A percentile compares a stretch with the other conserved stretches of the same genome.
These are phyloP conservation scores for Drosophila kohkoa DNA, from an alignment of 1,140 invertebrate genomes.

Conservation along the genomic window DNA sequence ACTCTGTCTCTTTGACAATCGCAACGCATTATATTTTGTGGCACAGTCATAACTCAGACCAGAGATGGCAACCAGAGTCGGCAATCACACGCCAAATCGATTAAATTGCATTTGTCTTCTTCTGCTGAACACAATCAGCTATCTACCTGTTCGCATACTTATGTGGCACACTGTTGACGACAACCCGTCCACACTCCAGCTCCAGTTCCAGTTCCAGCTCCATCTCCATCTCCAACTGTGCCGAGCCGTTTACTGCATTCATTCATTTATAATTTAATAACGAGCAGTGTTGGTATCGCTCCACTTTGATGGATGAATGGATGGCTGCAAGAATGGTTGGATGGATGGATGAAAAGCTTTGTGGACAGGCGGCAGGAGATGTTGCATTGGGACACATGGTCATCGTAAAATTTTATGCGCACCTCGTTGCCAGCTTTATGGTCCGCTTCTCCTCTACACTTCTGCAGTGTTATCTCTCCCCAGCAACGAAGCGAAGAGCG, in stretches of 20 bases:
- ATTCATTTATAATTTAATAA: constrained; percentile 85
- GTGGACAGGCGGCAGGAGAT: not conserved
- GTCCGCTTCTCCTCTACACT: constrained; percentile 52
- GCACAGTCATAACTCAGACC: constrained; percentile 70
- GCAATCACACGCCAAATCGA: constrained; percentile 40
- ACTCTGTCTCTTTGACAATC: constrained; percentile 50
- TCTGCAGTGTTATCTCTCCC: constrained; percentile 34
- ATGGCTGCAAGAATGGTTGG: constrained; percentile 4
- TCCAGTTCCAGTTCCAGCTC: constrained; percentile 10
- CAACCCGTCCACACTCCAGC: constrained; percentile 46
- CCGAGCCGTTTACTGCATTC: constrained; percentile 77
- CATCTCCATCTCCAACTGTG: constrained; percentile 34
- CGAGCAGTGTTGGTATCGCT: constrained; percentile 59
- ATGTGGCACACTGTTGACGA: constrained; percentile 47
- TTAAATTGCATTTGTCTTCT: constrained; percentile 26
- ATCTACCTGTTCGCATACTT: constrained; percentile 28
- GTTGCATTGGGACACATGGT: constrained; percentile 35
- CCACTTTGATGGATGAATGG: constrained; percentile 34
- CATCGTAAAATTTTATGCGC: constrained; percentile 72
- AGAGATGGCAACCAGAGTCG: constrained; percentile 18
- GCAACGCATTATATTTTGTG: constrained; percentile 69
- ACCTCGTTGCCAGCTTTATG: constrained; percentile 67
- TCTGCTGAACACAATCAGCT: not conserved
- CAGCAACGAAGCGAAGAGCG: constrained; percentile 10
- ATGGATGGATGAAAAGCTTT: constrained; percentile 10